Evolutionary conservation across 2,888 invertebrate species (phyloP).

Genomic region (Ceratothoa steindachneri): DNA sequence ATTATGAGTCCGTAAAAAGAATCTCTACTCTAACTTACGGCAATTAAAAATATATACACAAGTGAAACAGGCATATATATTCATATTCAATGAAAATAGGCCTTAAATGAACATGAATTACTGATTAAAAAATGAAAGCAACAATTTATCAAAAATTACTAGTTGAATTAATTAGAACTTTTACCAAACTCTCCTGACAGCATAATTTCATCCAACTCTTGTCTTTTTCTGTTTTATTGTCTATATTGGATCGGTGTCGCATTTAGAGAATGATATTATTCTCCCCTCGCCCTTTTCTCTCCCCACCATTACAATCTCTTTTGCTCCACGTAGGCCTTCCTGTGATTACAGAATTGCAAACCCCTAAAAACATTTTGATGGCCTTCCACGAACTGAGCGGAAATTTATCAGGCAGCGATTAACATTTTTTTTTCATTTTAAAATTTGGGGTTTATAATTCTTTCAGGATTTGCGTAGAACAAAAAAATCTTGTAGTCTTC

Average conservation of each 20-base stretch:
- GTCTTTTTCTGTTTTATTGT: too few relatives aligned
- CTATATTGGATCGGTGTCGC: too few relatives aligned
- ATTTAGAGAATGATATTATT: not conserved
- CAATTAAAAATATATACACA: not conserved
- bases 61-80: constrained; percentile 16
- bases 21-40: not conserved
- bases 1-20: not conserved
- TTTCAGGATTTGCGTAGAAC: not conserved
- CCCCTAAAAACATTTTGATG: constrained; percentile 1
- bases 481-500: too few relatives aligned
- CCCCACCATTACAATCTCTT: not conserved
- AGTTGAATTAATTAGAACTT: too few relatives aligned
- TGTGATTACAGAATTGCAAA: constrained; percentile 4
- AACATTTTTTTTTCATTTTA: not conserved
- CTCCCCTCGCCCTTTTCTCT: not conserved
- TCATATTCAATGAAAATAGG: not conserved
- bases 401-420: not conserved
- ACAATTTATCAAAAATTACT: too few relatives aligned
- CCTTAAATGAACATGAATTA: too few relatives aligned
- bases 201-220: too few relatives aligned
- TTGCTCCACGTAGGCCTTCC: not conserved
- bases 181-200: too few relatives aligned
- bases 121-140: not conserved
- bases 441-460: too few relatives aligned
- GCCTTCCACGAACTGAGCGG: not conserved